A percentile compares a stretch with the other conserved stretches of the same genome.
phyloP scores from a whole-genome alignment of 2,888 invertebrate species.

The Nyleta sp. region DNA sequence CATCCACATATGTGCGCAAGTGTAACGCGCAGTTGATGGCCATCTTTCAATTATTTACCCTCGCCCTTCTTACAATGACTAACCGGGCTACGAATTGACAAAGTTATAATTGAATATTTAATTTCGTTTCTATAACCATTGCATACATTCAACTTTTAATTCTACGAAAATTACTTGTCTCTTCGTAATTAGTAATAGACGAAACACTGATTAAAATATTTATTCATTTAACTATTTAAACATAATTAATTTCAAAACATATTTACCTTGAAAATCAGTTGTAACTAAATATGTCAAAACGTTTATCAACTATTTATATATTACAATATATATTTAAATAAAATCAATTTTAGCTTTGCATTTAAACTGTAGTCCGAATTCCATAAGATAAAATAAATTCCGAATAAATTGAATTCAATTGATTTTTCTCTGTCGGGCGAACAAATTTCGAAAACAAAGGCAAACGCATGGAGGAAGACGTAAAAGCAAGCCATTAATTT shows the following conservation, averaged over 20 bases:
- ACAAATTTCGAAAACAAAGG: constrained; percentile 16
- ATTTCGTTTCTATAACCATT: constrained; percentile 12
- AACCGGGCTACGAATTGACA: constrained; percentile 5
- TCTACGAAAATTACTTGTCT: constrained; percentile 12
- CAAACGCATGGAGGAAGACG: neutral
- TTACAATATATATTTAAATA: no score
- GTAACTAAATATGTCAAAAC: no score
- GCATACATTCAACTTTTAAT: constrained; percentile 5
- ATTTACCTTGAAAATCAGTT: no score
- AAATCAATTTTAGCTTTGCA: neutral
- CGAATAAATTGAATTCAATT: constrained; percentile 7
- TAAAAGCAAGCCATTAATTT: constrained; percentile 14
- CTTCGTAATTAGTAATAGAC: no score
- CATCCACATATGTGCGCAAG: neutral
- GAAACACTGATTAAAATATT: no score
- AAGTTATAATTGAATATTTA: constrained; percentile 33
- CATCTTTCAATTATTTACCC: constrained; percentile 27
- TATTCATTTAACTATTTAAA: neutral
- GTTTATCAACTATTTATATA: no score
- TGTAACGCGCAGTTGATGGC: constrained; percentile 6
- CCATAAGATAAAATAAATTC: constrained; percentile 1
- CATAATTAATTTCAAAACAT: neutral
- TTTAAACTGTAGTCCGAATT: neutral
- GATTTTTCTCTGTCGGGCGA: neutral
- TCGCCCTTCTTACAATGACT: constrained; percentile 6